Percentiles rank a stretch among this genome's conserved stretches.
Evolutionary conservation across 1,140 invertebrate species (phyloP).

Genomic region (Homarus americanus): DNA sequence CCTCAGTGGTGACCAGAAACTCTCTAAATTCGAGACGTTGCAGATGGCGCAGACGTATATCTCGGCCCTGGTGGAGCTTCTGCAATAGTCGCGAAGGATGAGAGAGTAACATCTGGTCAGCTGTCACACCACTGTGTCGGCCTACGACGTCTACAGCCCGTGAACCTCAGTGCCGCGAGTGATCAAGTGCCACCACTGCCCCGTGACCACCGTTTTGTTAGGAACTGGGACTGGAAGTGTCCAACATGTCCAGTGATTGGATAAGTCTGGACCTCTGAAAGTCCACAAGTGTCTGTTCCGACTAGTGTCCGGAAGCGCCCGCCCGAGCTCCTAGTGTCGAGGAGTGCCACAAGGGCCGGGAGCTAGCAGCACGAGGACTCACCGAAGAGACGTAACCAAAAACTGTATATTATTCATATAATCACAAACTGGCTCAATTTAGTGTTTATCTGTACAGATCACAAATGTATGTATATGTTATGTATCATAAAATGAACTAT

Average conservation of each 20-base stretch:
- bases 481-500: slow-evolving; percentile 54
- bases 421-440: slow-evolving; percentile 35
- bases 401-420: slow-evolving; percentile 40
- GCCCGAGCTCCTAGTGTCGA: background rate
- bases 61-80: slow-evolving; percentile 80
- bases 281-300: background rate
- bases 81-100: slow-evolving; percentile 33
- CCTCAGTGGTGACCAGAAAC: slow-evolving; percentile 86
- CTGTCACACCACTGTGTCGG: background rate
- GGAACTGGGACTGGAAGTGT: background rate
- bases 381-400: slow-evolving; percentile 26
- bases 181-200: background rate
- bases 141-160: slow-evolving; percentile 38
- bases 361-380: background rate
- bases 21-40: slow-evolving; percentile 92
- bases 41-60: slow-evolving; percentile 95
- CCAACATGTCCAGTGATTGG: background rate
- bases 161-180: slow-evolving; percentile 37
- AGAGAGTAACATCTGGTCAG: slow-evolving; percentile 61
- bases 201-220: background rate
- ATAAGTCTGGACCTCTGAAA: background rate
- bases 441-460: slow-evolving; percentile 46
- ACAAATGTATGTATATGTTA: slow-evolving; percentile 45
- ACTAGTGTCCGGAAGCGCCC: background rate
- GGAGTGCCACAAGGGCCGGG: background rate